Evolutionary conservation across 2,113 vertebrate genomes (phyloP), one percentile per base, ranked within the genome.

Genomic region (Crotalus viridis): DNA sequence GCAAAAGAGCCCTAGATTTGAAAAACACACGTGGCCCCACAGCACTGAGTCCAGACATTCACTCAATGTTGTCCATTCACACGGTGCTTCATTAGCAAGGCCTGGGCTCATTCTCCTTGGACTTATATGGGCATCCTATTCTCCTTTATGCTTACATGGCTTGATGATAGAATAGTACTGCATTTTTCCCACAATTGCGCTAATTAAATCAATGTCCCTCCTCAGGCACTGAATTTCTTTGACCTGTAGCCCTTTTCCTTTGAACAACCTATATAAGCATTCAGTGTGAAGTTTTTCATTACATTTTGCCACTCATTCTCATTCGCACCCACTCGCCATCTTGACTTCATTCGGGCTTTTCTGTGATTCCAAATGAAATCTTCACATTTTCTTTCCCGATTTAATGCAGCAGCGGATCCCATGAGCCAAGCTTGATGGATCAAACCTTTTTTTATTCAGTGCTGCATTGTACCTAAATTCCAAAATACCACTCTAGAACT

Each of bases 331-430:
- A 99, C 99, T 99, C 99, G 98, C 99, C 99, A 99, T 98, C 99
- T 98, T 98, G 98, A 99, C 98, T 98, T 99, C 99, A 99, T 99
- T 99, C 98, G 99, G 99, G 98, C 98, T 98, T 98, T 98, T 98
- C 98, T 98, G 98, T 97, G 98, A 98, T 98, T 98, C 99, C 99
- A 99, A 99, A 99, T 98, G 98, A 99, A 99, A 99, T 99, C 99
- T 98, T 98, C 99, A 98, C 99, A 98, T 98, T 99, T 98, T 98
- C 99, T 98, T 97, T 95, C 98, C 98, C 98, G 98, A 99, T 99
- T 99, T 99, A 99, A 99, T 99, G 99, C 99, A 99, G 99, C 99
- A 99, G 98, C 98, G 98, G 99, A 99, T 99, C 99, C 99, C 99
- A 98, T 98, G 99, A 99, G 99, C 99, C 98, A 99, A 99, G 99